Conservation (phyloP, 2,888 invertebrate genomes). For the Phyllotreta cruciferae region DNA sequence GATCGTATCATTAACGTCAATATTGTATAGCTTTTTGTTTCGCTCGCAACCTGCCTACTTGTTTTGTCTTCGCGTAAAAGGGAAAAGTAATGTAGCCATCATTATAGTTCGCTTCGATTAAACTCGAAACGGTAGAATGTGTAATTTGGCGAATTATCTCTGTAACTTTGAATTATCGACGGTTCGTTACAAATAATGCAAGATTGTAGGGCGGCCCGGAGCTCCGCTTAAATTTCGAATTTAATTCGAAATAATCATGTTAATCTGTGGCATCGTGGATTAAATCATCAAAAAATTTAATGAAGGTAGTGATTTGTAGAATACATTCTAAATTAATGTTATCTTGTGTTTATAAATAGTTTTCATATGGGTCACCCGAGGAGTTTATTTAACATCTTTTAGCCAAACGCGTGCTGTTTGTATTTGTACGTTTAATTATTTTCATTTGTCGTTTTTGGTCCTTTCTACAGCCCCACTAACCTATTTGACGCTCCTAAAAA, state of each 20-base stretch:
- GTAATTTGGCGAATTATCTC: conserved; percentile 21
- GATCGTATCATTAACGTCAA: conserved; percentile 38
- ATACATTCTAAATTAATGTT: no score
- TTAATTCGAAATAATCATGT: no score
- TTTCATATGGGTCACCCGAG: no score
- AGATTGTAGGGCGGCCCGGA: conserved; percentile 3
- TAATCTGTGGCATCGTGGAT: no score
- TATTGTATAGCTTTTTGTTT: conserved; percentile 35
- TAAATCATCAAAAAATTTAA: no score
- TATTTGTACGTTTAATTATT: conserved; percentile 3
- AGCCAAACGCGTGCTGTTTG: neutral
- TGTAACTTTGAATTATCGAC: conserved; percentile 16
- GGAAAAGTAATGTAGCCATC: conserved; percentile 23
- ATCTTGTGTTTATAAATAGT: no score
- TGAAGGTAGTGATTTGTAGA: no score
- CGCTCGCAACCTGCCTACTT: conserved; percentile 18
- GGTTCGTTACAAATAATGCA: conserved; percentile 15
- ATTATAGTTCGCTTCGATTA: conserved; percentile 29
- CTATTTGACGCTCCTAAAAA: conserved; percentile 4
- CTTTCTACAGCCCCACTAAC: conserved; percentile 8
- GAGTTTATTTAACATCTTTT: no score
- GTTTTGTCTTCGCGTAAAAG: conserved; percentile 21
- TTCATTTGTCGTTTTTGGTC: neutral
- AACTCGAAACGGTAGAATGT: conserved; percentile 20
- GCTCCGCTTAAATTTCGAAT: neutral